Evolutionary conservation across 2,888 invertebrate species (phyloP).

Genomic region (Theretra japonica): DNA sequence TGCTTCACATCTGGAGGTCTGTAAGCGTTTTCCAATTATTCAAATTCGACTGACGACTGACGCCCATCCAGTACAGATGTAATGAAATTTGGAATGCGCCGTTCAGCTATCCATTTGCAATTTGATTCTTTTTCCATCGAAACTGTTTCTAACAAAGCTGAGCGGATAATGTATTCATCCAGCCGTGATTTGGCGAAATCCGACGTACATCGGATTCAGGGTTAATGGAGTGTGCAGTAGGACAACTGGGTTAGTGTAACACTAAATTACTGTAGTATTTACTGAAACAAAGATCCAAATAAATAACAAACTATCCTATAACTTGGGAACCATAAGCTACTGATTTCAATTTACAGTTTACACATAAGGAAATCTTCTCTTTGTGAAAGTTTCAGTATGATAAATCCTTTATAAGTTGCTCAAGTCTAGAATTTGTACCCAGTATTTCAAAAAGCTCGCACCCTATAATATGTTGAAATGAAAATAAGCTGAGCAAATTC

Average conservation of each 20-base stretch:
- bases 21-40: slow-evolving; percentile 3
- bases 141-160: slow-evolving; percentile 51
- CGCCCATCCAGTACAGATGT: slow-evolving; percentile 1
- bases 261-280: not conserved
- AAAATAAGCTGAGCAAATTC: too few relatives aligned
- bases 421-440: too few relatives aligned
- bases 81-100: slow-evolving; percentile 28
- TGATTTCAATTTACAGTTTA: too few relatives aligned
- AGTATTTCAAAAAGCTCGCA: too few relatives aligned
- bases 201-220: slow-evolving; percentile 40
- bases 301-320: too few relatives aligned
- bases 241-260: slow-evolving; percentile 4
- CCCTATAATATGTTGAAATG: too few relatives aligned
- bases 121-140: slow-evolving; percentile 54
- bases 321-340: too few relatives aligned
- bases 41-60: slow-evolving; percentile 22
- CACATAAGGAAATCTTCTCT: too few relatives aligned
- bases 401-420: too few relatives aligned
- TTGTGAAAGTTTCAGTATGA: too few relatives aligned
- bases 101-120: slow-evolving; percentile 48
- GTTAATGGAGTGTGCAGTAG: not conserved
- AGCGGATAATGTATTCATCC: slow-evolving; percentile 62
- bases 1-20: not conserved
- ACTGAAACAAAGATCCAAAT: not conserved
- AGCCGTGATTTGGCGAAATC: slow-evolving; percentile 56